These are phyloP conservation scores for Chlorospingus semifuscus DNA, from an alignment of 2,797 vertebrate species.

Conservation along the genomic window DNA sequence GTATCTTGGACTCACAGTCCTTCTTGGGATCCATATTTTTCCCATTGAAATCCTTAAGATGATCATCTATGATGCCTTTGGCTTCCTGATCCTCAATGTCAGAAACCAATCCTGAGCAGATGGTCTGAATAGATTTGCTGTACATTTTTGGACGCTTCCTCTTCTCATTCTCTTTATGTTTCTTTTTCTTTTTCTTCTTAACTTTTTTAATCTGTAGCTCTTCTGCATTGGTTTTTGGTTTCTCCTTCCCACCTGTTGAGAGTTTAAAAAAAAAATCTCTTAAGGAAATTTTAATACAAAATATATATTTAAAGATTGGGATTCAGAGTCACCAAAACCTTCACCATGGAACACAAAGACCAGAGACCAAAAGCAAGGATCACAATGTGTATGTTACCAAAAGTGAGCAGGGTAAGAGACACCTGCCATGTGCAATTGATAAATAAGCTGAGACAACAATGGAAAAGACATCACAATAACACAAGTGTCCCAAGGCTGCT, in stretches of 20 bases:
- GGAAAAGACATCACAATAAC: not conserved
- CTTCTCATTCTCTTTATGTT: conserved; percentile 97
- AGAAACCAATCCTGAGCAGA: conserved; percentile 86
- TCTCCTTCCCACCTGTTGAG: conserved; percentile 86
- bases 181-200: conserved; percentile 99
- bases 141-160: conserved; percentile 95
- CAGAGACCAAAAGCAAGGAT: not conserved
- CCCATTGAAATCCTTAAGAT: conserved; percentile 76
- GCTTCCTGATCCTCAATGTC: conserved; percentile 77
- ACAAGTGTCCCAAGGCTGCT: not conserved
- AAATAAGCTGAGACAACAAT: not conserved
- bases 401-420: not conserved
- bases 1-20: conserved; percentile 69
- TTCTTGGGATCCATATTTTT: conserved; percentile 78
- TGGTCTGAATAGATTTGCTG: conserved; percentile 94
- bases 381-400: not conserved
- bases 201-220: conserved; percentile 95
- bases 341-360: not conserved
- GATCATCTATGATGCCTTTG: conserved; percentile 75
- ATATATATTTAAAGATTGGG: not conserved
- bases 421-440: not conserved
- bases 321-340: not conserved
- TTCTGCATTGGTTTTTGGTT: conserved; percentile 85
- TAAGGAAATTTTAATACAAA: not conserved
- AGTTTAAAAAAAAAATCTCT: not conserved